Conservation (phyloP, 2,797 vertebrate genomes). For the Thalassophryne amazonica region DNA sequence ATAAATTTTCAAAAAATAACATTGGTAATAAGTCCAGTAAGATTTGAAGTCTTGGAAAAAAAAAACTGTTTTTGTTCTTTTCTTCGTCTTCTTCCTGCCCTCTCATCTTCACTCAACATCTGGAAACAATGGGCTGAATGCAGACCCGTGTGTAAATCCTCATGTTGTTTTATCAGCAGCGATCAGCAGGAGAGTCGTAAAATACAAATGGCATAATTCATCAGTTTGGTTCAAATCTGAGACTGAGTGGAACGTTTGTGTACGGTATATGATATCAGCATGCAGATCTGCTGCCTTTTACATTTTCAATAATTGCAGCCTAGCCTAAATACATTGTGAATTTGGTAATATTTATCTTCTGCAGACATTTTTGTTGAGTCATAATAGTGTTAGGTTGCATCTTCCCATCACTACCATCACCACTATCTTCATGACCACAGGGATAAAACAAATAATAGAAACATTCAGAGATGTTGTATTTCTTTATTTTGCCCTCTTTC, state of each 20-base stretch:
- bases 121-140: constrained; percentile 59
- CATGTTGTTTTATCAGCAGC: constrained; percentile 61
- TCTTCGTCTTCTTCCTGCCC: constrained; percentile 1
- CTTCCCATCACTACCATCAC: too few species aligned
- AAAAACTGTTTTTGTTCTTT: too few species aligned
- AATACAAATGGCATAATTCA: constrained; percentile 56
- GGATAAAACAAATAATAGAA: too few species aligned
- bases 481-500: not conserved
- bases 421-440: too few species aligned
- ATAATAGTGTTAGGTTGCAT: too few species aligned
- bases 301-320: constrained; percentile 17
- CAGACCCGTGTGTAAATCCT: constrained; percentile 57
- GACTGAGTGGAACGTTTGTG: constrained; percentile 19
- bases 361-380: too few species aligned
- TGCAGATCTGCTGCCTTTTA: too few species aligned
- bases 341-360: not conserved
- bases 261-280: too few species aligned
- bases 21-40: too few species aligned
- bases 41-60: too few species aligned
- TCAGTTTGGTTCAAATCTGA: constrained; percentile 41
- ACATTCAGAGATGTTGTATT: constrained; percentile 4
- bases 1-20: too few species aligned
- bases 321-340: too few species aligned
- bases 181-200: constrained; percentile 65
- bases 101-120: constrained; percentile 52